Base-by-base conservation (phyloP, 1,140 invertebrate species). In the Magallana gigas region DNA sequence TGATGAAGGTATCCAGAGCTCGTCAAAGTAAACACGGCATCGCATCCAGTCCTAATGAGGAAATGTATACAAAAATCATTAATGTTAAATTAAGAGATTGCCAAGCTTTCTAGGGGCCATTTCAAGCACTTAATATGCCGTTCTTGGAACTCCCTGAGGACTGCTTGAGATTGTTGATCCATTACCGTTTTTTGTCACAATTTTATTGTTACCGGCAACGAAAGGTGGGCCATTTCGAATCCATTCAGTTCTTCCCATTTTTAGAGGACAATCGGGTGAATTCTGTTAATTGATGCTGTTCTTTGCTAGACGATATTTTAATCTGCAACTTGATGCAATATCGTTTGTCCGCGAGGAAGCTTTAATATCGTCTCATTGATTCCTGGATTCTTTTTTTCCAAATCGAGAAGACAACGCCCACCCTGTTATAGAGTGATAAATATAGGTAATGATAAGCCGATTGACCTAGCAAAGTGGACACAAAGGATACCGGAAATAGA, bases 1-100 rank as follows among this genome's bases (percentile, higher is more conserved):
- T 76, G 68, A 76, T 76, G 18, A 29, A 76, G 68, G 68, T 76
- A 76, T 23, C 68, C 23, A 23, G 36, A 29, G 36, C 68, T 29
- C 68, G 68, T 23, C 68, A 76, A 11, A 29, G 68, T 23, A 29
- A 18, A 76, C 68, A 76, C 36, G 36, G 18, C 68, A 76, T 18
- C 36, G 23, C 68, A 76, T 76, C 68, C 23, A 76, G 36, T 23
- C 23, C 68, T 76, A 76, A 76, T 76, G 68, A 76, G 68, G 68
- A 76, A 76, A 76, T 76, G 68, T 76, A 76, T 76, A 76, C 68
- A 76, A 76, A 62, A 76, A 76, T 76, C 68, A 76, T 76, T 76
- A 76, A 76, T 76, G 68, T 76, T 76, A 76, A 76, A 76, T 76
- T 76, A 76, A 76, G 68, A 76, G 68, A 76, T 76, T 76, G 68